Evolutionary conservation across 1,140 invertebrate genomes (phyloP).

Genomic region (Mizuhopecten yessoensis): DNA sequence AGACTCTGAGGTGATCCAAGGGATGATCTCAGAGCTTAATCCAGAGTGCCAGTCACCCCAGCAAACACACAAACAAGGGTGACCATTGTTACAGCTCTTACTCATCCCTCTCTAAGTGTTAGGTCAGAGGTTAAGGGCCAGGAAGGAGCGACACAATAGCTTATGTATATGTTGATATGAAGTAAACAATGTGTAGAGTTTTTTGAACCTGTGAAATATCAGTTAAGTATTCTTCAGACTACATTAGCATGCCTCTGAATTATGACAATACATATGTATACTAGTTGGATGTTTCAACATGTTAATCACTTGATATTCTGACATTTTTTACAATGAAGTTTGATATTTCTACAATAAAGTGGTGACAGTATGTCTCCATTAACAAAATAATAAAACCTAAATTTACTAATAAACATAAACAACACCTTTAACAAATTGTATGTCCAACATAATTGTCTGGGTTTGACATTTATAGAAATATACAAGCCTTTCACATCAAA

Average conservation of each 20-base stretch:
- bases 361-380: slow-evolving; percentile 29
- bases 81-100: slow-evolving; percentile 13
- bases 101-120: not conserved
- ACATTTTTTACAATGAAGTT: not conserved
- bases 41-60: slow-evolving; percentile 18
- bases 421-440: slow-evolving; percentile 22
- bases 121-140: slow-evolving; percentile 23
- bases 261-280: not conserved
- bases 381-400: not conserved
- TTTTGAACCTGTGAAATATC: not conserved
- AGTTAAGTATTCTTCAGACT: not conserved
- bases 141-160: not conserved
- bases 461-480: slow-evolving; percentile 28
- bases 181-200: not conserved
- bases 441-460: slow-evolving; percentile 23
- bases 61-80: not conserved
- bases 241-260: not conserved
- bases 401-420: slow-evolving; percentile 21
- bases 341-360: not conserved
- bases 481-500: not conserved
- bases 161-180: not conserved
- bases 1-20: too few relatives aligned
- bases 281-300: not conserved
- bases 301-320: not conserved
- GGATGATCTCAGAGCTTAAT: not conserved